phyloP scores from a whole-genome alignment of 2,888 invertebrate genomes.

The Seladonia tumulorum region DNA sequence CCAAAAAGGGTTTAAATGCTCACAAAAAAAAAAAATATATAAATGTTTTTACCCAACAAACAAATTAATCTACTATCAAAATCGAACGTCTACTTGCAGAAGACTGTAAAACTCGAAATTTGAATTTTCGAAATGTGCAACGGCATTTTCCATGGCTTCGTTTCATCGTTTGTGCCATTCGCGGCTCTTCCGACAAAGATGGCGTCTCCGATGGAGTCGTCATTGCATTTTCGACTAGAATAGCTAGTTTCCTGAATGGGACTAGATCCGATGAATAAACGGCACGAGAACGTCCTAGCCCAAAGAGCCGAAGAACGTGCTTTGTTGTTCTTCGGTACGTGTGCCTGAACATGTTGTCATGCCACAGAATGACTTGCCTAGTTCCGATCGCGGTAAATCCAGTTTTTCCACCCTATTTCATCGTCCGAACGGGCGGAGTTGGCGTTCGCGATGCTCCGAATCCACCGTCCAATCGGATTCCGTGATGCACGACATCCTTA shows the following conservation, averaged over 20 bases:
- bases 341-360: neutral
- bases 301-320: neutral
- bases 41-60: neutral
- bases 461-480: neutral
- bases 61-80: neutral
- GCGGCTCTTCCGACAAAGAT: neutral
- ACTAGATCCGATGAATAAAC: neutral
- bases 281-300: neutral
- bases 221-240: neutral
- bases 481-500: constrained; percentile 8
- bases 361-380: neutral
- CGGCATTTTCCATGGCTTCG: neutral
- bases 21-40: no score
- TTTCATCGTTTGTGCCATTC: neutral
- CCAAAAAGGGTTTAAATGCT: no score
- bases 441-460: neutral
- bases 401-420: neutral
- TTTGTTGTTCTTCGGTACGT: neutral
- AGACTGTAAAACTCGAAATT: neutral
- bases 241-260: neutral
- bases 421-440: neutral
- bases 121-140: neutral
- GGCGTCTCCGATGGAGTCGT: neutral
- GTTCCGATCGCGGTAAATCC: constrained; percentile 1
- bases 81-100: neutral